These are phyloP conservation scores for Poeciliopsis gracilis DNA, from an alignment of 2,797 vertebrate genomes.

Conservation along the genomic window DNA sequence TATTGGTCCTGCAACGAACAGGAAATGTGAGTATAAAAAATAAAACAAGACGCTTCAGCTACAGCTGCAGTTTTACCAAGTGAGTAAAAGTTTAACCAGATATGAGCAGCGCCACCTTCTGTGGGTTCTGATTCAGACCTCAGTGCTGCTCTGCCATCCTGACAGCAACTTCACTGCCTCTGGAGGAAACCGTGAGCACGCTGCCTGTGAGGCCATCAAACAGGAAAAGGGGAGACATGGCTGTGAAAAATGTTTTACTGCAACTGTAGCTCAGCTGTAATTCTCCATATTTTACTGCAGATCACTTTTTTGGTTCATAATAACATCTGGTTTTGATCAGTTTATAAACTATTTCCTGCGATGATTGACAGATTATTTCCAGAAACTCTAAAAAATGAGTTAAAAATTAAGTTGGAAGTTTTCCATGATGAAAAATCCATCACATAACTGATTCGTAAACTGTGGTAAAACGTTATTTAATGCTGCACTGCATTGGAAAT, in stretches of 20 bases:
- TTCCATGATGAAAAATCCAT: not conserved
- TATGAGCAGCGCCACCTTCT: constrained; percentile 9
- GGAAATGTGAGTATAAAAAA: not conserved
- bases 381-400: not conserved
- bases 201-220: constrained; percentile 49
- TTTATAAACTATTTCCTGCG: not conserved
- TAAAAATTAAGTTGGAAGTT: not conserved
- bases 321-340: not conserved
- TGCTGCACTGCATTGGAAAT: not conserved
- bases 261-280: constrained; percentile 14
- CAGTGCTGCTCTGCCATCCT: constrained; percentile 41
- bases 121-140: constrained; percentile 35
- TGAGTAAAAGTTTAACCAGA: constrained; percentile 8
- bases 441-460: not conserved
- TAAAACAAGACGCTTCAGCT: not conserved
- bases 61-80: constrained; percentile 6
- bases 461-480: not conserved
- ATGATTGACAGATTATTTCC: not conserved
- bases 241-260: constrained; percentile 15
- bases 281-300: constrained; percentile 31
- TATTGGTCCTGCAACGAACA: not conserved
- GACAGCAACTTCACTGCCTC: constrained; percentile 48
- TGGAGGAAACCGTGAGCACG: constrained; percentile 29
- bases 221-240: constrained; percentile 47
- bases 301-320: not conserved